Evolutionary conservation across 1,140 invertebrate genomes (phyloP).

Genomic region (Epicauta chinensis): DNA sequence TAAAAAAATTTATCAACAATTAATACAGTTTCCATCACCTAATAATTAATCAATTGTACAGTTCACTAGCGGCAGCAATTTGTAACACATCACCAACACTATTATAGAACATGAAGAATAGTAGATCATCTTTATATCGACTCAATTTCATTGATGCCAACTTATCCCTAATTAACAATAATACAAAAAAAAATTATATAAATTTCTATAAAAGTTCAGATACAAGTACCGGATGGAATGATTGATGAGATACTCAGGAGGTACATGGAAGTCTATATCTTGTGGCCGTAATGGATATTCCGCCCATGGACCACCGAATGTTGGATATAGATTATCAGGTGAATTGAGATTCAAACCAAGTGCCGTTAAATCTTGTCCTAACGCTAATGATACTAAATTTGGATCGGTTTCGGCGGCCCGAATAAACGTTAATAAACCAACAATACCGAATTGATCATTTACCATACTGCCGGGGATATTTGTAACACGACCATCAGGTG

Average conservation of each 20-base stretch:
- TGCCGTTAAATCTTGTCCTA: slow-evolving; percentile 95
- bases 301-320: slow-evolving; percentile 97
- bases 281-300: slow-evolving; percentile 95
- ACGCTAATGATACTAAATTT: slow-evolving; percentile 88
- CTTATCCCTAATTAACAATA: slow-evolving; percentile 88
- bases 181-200: too few species aligned
- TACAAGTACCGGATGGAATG: slow-evolving; percentile 61
- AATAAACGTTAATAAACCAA: slow-evolving; percentile 95
- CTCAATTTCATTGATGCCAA: slow-evolving; percentile 91
- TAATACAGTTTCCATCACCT: neutral
- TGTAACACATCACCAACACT: slow-evolving; percentile 97
- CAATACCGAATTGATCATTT: slow-evolving; percentile 98
- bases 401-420: slow-evolving; percentile 94
- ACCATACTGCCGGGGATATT: slow-evolving; percentile 99
- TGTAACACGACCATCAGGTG: slow-evolving; percentile 92
- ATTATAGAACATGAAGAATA: slow-evolving; percentile 99
- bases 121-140: slow-evolving; percentile 96
- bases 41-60: slow-evolving; percentile 56
- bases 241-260: slow-evolving; percentile 97
- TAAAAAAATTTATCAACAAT: slow-evolving; percentile 37
- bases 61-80: slow-evolving; percentile 89
- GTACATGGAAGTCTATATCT: slow-evolving; percentile 98
- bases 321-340: slow-evolving; percentile 92
- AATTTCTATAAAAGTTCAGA: too few species aligned
- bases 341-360: slow-evolving; percentile 97